phyloP scores from a whole-genome alignment of 2,113 vertebrate species.

The Emydocephalus ijimae region DNA sequence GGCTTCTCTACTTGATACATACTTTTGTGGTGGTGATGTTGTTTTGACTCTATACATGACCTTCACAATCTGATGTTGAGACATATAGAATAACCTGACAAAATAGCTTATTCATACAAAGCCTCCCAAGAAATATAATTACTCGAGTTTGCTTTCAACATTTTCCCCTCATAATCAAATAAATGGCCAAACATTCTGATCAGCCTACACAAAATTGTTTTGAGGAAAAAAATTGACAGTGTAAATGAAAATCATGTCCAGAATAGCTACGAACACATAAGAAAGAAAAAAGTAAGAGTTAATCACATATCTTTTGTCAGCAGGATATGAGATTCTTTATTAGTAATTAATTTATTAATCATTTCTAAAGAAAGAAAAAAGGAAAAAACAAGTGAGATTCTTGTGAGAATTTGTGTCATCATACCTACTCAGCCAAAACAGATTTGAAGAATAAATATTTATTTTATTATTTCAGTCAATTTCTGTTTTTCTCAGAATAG shows the following conservation, averaged over 20 bases:
- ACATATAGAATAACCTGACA: not conserved
- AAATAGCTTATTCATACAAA: not conserved
- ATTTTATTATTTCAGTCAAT: conserved; percentile 1
- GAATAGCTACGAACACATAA: not conserved
- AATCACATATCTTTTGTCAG: not conserved
- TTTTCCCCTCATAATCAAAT: not conserved
- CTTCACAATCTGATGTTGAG: not conserved
- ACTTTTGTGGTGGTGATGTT: not conserved
- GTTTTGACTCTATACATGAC: not conserved
- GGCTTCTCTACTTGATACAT: not conserved
- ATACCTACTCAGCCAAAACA: not conserved
- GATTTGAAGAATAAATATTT: not conserved
- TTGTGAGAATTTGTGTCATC: not conserved
- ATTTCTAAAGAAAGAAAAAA: not conserved
- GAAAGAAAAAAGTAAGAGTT: not conserved
- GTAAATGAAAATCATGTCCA: not conserved
- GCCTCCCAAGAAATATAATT: not conserved
- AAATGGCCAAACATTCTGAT: not conserved
- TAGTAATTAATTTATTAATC: not conserved
- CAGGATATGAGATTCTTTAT: not conserved
- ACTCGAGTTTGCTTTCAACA: not conserved
- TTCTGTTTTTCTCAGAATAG: conserved; percentile 1
- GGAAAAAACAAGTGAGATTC: not conserved
- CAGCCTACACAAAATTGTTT: not conserved
- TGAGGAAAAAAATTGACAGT: not conserved